Evolutionary conservation across 2,113 vertebrate species (phyloP), one percentile per base, ranked within the genome.

Genomic region (Addax nasomaculatus): DNA sequence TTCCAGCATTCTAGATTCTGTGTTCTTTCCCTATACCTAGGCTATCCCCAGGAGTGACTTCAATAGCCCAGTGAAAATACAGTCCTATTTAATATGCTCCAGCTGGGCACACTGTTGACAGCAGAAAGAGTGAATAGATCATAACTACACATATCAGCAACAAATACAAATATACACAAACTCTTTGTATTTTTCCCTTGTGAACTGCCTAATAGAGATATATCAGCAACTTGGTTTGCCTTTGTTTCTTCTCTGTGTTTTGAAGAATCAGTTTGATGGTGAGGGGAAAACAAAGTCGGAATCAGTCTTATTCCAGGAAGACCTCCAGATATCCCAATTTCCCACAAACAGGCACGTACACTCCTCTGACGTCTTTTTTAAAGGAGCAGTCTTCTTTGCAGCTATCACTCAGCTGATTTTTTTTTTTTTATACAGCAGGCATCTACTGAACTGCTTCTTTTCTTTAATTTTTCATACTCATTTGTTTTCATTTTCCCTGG

Each of bases 51-150:
- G 15, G 85, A 95, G 90, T 93, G 87, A 93, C 4, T 43, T 96
- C 88, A 51, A 70, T 9, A 88, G 88, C 58, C 95, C 58, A 3
- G 17, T 94, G 94, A 79, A 96, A 96, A 97, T 67, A 57, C 49
- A 13, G 2, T 64, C 33, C 43, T 86, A 10, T 67, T 97, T 93
- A 96, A 94, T 90, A 51, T 45, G n/a, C 47, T 76, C n/a, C 62
- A 64, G 0, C 76, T 78, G 84, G 51, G n/a, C 51, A 51, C 51
- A 14, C 10, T 67, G 73, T 92, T 3, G 0, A 76, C 27, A 36
- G 45, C 92, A 84, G 58, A 79, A 91, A 64, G 67, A 30, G 6
- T 15, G 43, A 17, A 16, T 27, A 49, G 36, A 29, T 88, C 27
- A 30, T 67, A 90, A 88, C 93, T 21, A 45, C 23, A n/a, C 3